Conservation (phyloP, 2,113 vertebrate genomes). For the Struthidea cinerea region DNA sequence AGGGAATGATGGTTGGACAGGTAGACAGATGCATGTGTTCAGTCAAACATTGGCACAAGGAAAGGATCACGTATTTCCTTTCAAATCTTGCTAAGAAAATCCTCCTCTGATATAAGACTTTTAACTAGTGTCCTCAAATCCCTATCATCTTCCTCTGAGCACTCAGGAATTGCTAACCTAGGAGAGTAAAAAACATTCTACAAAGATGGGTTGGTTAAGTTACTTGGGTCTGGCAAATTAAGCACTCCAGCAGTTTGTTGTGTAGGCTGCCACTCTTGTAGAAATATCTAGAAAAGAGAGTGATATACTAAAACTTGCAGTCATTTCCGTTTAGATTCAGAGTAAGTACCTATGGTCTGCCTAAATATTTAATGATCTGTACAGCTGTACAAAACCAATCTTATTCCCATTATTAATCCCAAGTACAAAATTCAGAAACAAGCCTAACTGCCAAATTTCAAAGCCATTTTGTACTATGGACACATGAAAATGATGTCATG, state of each 20-base stretch:
- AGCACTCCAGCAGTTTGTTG: background rate
- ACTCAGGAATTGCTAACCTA: background rate
- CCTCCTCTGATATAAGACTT: background rate
- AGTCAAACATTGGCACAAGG: background rate
- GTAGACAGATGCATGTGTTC: background rate
- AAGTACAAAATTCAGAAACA: background rate
- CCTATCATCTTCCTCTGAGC: background rate
- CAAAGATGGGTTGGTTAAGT: background rate
- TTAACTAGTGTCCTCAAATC: background rate
- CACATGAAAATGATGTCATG: background rate
- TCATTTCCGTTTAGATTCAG: background rate
- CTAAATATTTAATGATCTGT: background rate
- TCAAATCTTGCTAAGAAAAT: background rate
- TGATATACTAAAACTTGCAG: background rate
- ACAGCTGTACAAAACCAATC: background rate
- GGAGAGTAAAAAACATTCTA: background rate
- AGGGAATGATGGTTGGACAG: background rate
- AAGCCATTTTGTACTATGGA: background rate
- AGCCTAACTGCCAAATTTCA: background rate
- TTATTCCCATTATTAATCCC: background rate
- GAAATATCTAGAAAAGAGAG: background rate
- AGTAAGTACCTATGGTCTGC: background rate
- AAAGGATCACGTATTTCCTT: background rate
- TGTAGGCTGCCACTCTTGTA: background rate
- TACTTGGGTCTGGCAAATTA: background rate